Evolutionary conservation across 2,888 invertebrate genomes (phyloP).

Genomic region (Strigamia crassipes): DNA sequence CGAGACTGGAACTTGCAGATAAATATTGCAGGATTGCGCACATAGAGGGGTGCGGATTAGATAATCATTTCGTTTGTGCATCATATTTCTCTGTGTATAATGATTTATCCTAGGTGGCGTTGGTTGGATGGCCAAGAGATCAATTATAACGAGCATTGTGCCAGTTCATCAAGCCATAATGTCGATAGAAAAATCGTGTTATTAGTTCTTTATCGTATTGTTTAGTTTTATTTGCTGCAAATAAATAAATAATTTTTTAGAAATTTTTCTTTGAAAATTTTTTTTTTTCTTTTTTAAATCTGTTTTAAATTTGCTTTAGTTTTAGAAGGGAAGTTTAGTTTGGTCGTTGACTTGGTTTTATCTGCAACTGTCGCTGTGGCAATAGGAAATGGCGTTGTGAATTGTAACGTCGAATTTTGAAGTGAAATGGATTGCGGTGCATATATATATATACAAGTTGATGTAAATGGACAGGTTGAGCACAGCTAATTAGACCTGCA

Average conservation of each 20-base stretch:
- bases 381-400: conserved; percentile 22
- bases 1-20: conserved; percentile 45
- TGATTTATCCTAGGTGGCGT: not conserved
- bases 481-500: conserved; percentile 32
- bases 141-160: conserved; percentile 7
- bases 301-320: no score
- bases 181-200: not conserved
- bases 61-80: conserved; percentile 31
- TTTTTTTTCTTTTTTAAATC: no score
- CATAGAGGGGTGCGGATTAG: conserved; percentile 28
- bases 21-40: conserved; percentile 44
- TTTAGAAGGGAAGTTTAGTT: not conserved
- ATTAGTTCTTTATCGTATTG: no score
- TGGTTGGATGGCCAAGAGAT: not conserved
- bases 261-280: no score
- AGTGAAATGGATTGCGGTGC: conserved; percentile 39
- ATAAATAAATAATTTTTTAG: no score
- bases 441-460: not conserved
- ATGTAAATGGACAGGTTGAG: conserved; percentile 40
- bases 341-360: conserved; percentile 20
- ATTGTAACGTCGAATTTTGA: conserved; percentile 7
- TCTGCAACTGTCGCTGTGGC: conserved; percentile 2
- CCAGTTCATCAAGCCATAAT: not conserved
- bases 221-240: no score
- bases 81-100: not conserved